Percentiles rank a stretch among this genome's conserved stretches.
Evolutionary conservation across 2,797 vertebrate species (phyloP).

Genomic region (Buphagus erythrorhynchus): DNA sequence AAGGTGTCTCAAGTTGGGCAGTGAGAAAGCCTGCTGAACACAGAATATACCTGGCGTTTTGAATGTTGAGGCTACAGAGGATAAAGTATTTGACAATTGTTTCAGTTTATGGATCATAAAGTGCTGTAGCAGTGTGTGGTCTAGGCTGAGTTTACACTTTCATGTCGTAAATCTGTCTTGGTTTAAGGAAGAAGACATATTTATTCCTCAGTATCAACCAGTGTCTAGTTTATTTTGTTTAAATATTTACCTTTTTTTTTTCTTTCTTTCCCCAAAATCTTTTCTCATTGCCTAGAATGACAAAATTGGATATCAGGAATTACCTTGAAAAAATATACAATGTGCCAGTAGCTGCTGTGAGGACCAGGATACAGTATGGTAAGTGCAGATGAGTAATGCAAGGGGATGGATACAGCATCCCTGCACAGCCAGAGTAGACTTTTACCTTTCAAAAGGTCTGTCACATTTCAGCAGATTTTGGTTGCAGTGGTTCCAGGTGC

Average conservation of each 20-base stretch:
- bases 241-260: not conserved
- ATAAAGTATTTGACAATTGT: not conserved
- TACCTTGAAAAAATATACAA: constrained; percentile 93
- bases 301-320: constrained; percentile 89
- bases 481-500: not conserved
- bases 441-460: not conserved
- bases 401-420: not conserved
- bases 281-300: constrained; percentile 85
- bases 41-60: not conserved
- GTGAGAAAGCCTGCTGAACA: not conserved
- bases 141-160: not conserved
- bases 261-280: not conserved
- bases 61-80: not conserved
- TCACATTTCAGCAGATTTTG: not conserved
- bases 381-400: constrained; percentile 61
- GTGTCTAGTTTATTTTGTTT: not conserved
- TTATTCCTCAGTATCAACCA: not conserved
- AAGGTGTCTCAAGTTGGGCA: fast-evolving
- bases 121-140: not conserved
- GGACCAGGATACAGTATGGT: constrained; percentile 95
- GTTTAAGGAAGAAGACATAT: not conserved
- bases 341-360: constrained; percentile 86
- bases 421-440: fast-evolving
- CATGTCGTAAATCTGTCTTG: not conserved
- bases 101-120: not conserved